Evolutionary conservation across 2,888 invertebrate species (phyloP).

Genomic region (Ectemnius cavifrons): DNA sequence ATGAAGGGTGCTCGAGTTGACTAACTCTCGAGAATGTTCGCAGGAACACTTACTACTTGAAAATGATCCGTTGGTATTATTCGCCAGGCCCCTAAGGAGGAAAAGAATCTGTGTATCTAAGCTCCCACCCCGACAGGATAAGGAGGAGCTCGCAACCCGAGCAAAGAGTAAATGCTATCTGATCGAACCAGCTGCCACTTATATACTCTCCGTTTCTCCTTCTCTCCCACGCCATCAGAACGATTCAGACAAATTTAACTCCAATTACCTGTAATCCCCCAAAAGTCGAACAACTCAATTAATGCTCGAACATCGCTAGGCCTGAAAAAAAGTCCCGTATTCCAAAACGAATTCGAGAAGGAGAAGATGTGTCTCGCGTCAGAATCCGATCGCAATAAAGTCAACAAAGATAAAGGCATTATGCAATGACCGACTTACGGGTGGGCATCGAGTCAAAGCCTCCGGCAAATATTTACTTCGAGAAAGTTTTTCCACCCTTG

Average conservation of each 20-base stretch:
- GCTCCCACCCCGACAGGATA: no score
- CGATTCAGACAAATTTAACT: no score
- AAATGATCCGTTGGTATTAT: slow-evolving; percentile 44
- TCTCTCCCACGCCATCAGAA: not conserved
- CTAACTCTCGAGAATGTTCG: slow-evolving; percentile 42
- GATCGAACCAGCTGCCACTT: not conserved
- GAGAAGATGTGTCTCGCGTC: no score
- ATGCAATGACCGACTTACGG: not conserved
- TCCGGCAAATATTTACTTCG: not conserved
- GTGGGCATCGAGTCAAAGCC: not conserved
- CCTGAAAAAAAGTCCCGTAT: no score
- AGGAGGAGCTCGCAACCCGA: no score
- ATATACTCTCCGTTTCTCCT: not conserved
- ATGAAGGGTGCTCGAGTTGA: slow-evolving; percentile 61
- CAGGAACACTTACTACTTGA: slow-evolving; percentile 30
- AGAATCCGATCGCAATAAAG: no score
- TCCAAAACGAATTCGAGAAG: no score
- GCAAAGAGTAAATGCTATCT: no score
- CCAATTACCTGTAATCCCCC: no score
- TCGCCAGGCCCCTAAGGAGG: not conserved
- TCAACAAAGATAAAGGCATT: no score
- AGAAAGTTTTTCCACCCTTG: not conserved
- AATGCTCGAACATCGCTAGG: no score
- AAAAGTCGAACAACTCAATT: no score
- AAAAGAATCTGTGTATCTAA: slow-evolving; percentile 26